phyloP scores from a whole-genome alignment of 2,888 invertebrate genomes.

The Pseudoips prasinana region DNA sequence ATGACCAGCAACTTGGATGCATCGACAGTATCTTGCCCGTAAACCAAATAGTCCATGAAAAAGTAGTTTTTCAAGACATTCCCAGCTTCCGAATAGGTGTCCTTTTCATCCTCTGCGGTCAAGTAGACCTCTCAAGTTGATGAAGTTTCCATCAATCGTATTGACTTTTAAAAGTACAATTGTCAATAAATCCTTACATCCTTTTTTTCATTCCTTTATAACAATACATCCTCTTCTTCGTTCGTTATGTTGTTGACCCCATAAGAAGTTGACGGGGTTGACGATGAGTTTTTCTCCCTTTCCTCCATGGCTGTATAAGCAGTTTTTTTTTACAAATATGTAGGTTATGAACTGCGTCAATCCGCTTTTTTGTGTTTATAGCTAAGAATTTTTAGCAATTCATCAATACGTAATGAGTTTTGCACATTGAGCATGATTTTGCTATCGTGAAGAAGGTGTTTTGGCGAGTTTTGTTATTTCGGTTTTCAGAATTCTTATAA shows the following conservation, averaged over 20 bases:
- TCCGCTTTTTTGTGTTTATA: not conserved
- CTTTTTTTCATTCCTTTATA: too few relatives aligned
- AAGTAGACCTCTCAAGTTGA: constrained; percentile 6
- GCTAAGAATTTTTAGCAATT: constrained; percentile 2
- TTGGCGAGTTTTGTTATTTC: constrained; percentile 2
- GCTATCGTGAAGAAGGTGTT: constrained; percentile 2
- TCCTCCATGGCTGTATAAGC: constrained; percentile 3
- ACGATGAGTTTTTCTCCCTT: not conserved
- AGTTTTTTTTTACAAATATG: constrained; percentile 5
- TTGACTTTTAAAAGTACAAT: constrained; percentile 1
- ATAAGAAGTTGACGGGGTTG: not conserved
- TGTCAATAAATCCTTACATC: too few relatives aligned
- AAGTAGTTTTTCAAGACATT: too few relatives aligned
- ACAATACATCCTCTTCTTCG: not conserved
- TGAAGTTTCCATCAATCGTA: constrained; percentile 6
- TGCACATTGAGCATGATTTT: constrained; percentile 6
- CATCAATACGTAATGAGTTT: constrained; percentile 4
- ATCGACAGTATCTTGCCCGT: too few relatives aligned
- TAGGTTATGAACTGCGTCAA: constrained; percentile 2
- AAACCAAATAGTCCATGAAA: too few relatives aligned
- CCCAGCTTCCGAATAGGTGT: too few relatives aligned
- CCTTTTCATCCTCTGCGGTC: too few relatives aligned
- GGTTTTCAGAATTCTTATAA: not conserved
- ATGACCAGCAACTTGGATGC: too few relatives aligned
- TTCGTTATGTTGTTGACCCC: not conserved